Conservation (phyloP, 2,797 vertebrate species). For the Malacoctenus gilli region DNA sequence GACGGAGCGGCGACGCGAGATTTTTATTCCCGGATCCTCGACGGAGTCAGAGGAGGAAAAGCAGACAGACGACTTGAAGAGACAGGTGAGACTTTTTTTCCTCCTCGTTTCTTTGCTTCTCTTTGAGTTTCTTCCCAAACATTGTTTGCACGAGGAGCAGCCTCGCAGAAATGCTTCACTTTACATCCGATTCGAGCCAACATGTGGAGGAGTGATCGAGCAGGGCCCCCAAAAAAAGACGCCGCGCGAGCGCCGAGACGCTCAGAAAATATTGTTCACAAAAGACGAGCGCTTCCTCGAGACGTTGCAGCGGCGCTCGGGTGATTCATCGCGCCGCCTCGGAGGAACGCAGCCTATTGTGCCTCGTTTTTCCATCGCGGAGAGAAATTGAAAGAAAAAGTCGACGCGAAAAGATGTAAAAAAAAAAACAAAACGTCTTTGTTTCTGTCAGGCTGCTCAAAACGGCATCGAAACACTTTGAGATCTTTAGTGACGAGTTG, state of each 20-base stretch:
- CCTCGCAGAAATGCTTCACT: too few species aligned
- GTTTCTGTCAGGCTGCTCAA: too few species aligned
- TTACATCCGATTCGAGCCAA: too few species aligned
- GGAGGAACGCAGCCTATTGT: conserved; percentile 32
- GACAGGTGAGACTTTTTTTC: too few species aligned
- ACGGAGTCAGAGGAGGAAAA: conserved; percentile 6
- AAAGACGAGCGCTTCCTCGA: conserved; percentile 2
- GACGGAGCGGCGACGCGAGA: conserved; percentile 8
- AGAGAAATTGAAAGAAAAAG: conserved; percentile 19
- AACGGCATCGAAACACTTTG: too few species aligned
- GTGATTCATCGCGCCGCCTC: conserved; percentile 52
- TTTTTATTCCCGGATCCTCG: conserved; percentile 29
- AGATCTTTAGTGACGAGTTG: too few species aligned
- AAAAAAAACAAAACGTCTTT: conserved; percentile 18
- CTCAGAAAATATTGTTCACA: not conserved
- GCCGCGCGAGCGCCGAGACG: conserved; percentile 31
- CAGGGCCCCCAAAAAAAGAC: conserved; percentile 18
- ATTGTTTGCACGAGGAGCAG: too few species aligned
- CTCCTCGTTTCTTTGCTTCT: too few species aligned
- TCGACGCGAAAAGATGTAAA: conserved; percentile 28
- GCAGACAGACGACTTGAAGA: not conserved
- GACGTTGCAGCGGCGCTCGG: too few species aligned
- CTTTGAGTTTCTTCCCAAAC: too few species aligned
- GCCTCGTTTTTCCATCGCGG: conserved; percentile 52
- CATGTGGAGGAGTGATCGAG: conserved; percentile 53